Conservation (phyloP, 2,888 invertebrate species). For the Baccha elongata region DNA sequence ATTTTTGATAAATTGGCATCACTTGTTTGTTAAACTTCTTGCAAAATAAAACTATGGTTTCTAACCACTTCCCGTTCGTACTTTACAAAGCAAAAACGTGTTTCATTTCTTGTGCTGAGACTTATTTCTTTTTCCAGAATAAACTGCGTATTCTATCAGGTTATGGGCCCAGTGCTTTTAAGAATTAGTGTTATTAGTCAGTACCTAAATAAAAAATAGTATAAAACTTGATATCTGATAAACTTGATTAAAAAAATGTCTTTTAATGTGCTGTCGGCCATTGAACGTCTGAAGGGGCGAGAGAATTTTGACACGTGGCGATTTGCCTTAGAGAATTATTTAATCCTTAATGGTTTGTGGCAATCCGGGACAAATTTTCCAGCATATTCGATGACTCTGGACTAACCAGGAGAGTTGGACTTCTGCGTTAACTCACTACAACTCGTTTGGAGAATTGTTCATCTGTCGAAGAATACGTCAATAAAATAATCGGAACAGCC, state of each 20-base stretch:
- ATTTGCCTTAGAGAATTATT: constrained; percentile 24
- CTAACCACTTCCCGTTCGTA: too few relatives aligned
- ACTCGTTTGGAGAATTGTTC: constrained; percentile 5
- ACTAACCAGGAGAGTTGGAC: constrained; percentile 12
- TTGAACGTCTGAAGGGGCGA: constrained; percentile 22
- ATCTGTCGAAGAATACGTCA: not conserved
- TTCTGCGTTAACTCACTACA: constrained; percentile 2
- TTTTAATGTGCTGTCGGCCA: not conserved
- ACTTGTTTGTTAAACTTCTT: too few relatives aligned
- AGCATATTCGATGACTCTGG: not conserved
- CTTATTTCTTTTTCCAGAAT: too few relatives aligned
- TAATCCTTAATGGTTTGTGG: constrained; percentile 37
- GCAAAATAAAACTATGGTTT: too few relatives aligned
- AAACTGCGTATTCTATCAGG: too few relatives aligned
- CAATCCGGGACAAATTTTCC: not conserved
- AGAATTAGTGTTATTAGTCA: too few relatives aligned
- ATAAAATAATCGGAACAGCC: constrained; percentile 17
- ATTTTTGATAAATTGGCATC: too few relatives aligned
- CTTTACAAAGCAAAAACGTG: too few relatives aligned
- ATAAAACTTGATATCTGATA: too few relatives aligned
- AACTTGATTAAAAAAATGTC: not conserved
- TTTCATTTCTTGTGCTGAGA: too few relatives aligned
- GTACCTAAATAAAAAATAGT: too few relatives aligned
- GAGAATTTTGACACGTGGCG: constrained; percentile 33
- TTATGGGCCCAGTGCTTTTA: too few relatives aligned